Percentiles rank a stretch among this genome's conserved stretches.
Evolutionary conservation across 2,888 invertebrate genomes (phyloP).

Genomic region (Melitaea athalia): DNA sequence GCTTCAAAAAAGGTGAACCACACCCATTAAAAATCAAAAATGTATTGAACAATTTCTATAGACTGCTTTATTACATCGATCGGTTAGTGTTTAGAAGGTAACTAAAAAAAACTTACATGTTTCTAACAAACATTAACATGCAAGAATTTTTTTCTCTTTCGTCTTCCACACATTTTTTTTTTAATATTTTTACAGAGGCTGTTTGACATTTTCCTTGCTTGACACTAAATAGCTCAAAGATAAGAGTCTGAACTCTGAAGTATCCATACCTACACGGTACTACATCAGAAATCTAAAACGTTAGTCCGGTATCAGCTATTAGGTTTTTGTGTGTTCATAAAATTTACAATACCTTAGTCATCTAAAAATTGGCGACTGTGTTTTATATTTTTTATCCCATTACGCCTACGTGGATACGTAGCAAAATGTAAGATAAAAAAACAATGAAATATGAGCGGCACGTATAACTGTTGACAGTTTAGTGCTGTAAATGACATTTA

Average conservation of each 20-base stretch:
- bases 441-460: neutral
- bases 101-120: no score
- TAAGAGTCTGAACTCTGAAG: neutral
- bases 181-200: neutral
- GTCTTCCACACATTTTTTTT: no score
- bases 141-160: no score
- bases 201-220: neutral
- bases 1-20: no score
- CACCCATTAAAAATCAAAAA: no score
- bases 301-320: neutral
- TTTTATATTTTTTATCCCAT: neutral
- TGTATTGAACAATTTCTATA: no score
- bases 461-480: slow-evolving; percentile 2
- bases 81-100: no score
- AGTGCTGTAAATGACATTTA: slow-evolving; percentile 19
- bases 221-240: neutral
- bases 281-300: neutral
- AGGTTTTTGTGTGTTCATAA: neutral
- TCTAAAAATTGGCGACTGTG: no score
- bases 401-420: neutral
- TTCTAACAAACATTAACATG: no score
- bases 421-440: neutral
- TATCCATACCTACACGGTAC: neutral
- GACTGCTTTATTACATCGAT: no score
- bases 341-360: neutral